These are phyloP conservation scores for Theocolax elegans DNA, from an alignment of 1,140 invertebrate species.

Conservation along the genomic window DNA sequence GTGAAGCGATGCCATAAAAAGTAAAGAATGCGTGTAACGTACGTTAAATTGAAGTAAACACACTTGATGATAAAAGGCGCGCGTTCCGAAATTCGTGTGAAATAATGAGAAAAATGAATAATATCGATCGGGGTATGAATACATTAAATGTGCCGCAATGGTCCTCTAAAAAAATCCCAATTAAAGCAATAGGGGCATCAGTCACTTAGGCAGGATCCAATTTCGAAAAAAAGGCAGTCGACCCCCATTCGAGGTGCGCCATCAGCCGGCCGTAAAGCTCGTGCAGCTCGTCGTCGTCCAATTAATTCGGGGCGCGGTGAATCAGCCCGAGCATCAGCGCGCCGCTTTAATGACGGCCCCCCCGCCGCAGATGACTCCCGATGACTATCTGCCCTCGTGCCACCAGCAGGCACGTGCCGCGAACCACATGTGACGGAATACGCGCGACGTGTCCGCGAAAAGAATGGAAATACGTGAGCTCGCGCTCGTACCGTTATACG, in stretches of 20 bases:
- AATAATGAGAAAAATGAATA: too few relatives aligned
- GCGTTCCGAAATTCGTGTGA: too few relatives aligned
- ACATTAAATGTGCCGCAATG: too few relatives aligned
- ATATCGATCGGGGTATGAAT: too few relatives aligned
- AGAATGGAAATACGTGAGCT: not conserved
- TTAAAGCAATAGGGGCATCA: too few relatives aligned
- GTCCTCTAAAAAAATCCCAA: too few relatives aligned
- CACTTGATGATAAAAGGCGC: too few relatives aligned
- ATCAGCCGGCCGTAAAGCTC: not conserved
- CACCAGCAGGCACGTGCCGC: constrained; percentile 62
- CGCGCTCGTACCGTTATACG: constrained; percentile 12
- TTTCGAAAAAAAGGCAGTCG: not conserved
- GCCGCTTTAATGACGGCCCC: constrained; percentile 62
- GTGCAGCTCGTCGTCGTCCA: too few relatives aligned
- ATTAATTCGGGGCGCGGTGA: constrained; percentile 35
- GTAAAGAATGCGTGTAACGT: too few relatives aligned
- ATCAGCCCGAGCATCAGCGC: constrained; percentile 42
- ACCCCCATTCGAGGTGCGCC: not conserved
- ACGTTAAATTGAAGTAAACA: too few relatives aligned
- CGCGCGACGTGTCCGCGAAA: constrained; percentile 1
- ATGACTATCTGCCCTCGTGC: constrained; percentile 65
- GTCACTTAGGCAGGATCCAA: not conserved
- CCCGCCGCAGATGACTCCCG: constrained; percentile 61
- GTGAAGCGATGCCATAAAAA: too few relatives aligned
- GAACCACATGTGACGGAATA: constrained; percentile 61